Base-by-base conservation (phyloP, 2,797 vertebrate species). In the Bradypodion ventrale region DNA sequence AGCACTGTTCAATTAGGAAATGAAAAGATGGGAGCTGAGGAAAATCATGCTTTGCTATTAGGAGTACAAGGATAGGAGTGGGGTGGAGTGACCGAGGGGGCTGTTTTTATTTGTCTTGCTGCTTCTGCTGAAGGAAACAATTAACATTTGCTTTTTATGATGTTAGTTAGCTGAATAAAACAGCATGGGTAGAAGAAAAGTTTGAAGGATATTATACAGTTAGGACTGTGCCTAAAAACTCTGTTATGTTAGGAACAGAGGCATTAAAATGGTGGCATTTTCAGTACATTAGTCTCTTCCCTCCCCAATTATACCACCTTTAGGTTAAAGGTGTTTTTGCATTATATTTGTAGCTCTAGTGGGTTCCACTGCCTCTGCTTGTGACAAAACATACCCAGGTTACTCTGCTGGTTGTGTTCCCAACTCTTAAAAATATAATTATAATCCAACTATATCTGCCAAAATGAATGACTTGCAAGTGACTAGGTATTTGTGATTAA, bases 191-290 rank as follows among this genome's bases (percentile, higher is more conserved):
- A 87, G 85, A n/a, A 56, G 80, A 78, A 56, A 59, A 29, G 82
- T 87, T 87, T 84, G 82, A 87, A 87, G 63, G 73, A 65, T 84
- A 76, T 84, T 83, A 10, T 9, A 15, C n/a, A 44, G 59, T 73
- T 82, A 21, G 74, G 75, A 66, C 35, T 81, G 37, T 81, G 78
- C 46, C 65, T 72, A 81, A 75, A 59, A 76, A 77, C 25, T 44
- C 16, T 66, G 59, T 42, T 40, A 75, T 13, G 0, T 62, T 29
- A 69, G 73, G 69, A 68, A 63, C 2, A 2, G 1, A 27, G 63
- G 35, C 4, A 44, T 72, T 59, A 10, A 40, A 69, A 63, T 80
- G n/a, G 56, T 76, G 73, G 56, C 66, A 63, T 81, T 72, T 84
- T 49, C 1, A 52, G 65, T 44, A 27, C n/a, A 59, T 9, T 27